These are phyloP conservation scores for Athetis lepigone DNA, from an alignment of 2,888 invertebrate genomes.

Conservation along the genomic window DNA sequence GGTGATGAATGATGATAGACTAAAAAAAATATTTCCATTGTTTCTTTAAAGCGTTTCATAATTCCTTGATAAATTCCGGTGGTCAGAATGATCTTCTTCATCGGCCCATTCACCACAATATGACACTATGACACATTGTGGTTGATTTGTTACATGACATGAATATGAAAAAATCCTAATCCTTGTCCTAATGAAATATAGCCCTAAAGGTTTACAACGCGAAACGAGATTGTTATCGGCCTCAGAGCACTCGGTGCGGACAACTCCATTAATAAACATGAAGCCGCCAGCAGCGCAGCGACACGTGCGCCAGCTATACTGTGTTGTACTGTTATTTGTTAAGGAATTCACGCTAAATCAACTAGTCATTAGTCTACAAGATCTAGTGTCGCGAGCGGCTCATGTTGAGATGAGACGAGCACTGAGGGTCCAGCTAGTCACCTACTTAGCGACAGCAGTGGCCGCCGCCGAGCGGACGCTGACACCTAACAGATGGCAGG, in stretches of 20 bases:
- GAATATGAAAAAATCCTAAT: too few species aligned
- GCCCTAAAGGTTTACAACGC: not conserved
- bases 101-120: too few species aligned
- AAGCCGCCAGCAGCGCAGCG: not conserved
- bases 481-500: constrained; percentile 46
- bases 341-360: too few species aligned
- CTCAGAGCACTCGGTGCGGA: constrained; percentile 18
- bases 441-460: not conserved
- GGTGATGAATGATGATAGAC: too few species aligned
- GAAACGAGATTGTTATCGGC: constrained; percentile 25
- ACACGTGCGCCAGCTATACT: not conserved
- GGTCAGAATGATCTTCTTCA: too few species aligned
- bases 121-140: too few species aligned
- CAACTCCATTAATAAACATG: constrained; percentile 54
- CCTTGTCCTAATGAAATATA: too few species aligned
- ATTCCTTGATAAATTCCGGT: too few species aligned
- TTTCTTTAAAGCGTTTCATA: too few species aligned
- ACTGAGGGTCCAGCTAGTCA: not conserved
- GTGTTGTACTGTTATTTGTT: too few species aligned
- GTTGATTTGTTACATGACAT: too few species aligned
- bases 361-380: not conserved
- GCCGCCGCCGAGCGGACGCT: constrained; percentile 10
- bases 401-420: not conserved
- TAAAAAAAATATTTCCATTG: too few species aligned
- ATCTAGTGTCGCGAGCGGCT: not conserved